These are phyloP conservation scores for Ageneiosus marmoratus DNA, from an alignment of 2,113 vertebrate species.

Conservation along the genomic window DNA sequence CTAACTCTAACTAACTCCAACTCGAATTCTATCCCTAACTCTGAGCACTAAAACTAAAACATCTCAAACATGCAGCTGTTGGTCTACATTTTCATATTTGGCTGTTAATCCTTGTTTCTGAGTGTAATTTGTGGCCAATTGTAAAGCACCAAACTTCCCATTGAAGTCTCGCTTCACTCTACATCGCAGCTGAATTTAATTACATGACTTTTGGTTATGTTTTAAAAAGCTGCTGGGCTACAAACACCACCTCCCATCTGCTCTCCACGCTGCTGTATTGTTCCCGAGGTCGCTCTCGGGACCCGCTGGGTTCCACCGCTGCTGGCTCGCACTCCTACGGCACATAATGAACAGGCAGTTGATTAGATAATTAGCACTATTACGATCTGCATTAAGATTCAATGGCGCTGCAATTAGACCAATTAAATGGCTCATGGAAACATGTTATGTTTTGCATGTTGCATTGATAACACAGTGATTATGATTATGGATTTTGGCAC, in stretches of 20 bases:
- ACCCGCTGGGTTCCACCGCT: neutral
- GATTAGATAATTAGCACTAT: conserved; percentile 49
- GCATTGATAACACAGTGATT: conserved; percentile 20
- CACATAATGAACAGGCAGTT: conserved; percentile 42
- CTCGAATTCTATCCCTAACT: too few relatives aligned
- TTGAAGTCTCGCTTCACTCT: neutral
- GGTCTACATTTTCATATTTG: neutral
- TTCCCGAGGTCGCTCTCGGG: neutral
- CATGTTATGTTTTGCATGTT: conserved; percentile 24
- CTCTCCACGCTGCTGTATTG: conserved; percentile 9
- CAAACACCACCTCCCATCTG: conserved; percentile 8
- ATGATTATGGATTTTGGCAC: conserved; percentile 15
- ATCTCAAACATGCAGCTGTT: too few relatives aligned
- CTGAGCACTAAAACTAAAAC: too few relatives aligned
- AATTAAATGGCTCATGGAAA: conserved; percentile 44
- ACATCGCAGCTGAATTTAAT: conserved; percentile 10
- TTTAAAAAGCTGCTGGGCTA: neutral
- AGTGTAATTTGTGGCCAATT: neutral
- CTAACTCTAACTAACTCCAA: too few relatives aligned
- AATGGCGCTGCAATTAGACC: conserved; percentile 32
- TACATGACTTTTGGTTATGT: neutral
- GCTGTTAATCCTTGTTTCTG: neutral
- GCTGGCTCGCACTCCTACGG: conserved; percentile 22
- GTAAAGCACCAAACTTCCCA: neutral
- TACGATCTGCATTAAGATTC: conserved; percentile 37